Evolutionary conservation across 1,140 invertebrate species (phyloP).

Genomic region (Pachypeltis micranthus): DNA sequence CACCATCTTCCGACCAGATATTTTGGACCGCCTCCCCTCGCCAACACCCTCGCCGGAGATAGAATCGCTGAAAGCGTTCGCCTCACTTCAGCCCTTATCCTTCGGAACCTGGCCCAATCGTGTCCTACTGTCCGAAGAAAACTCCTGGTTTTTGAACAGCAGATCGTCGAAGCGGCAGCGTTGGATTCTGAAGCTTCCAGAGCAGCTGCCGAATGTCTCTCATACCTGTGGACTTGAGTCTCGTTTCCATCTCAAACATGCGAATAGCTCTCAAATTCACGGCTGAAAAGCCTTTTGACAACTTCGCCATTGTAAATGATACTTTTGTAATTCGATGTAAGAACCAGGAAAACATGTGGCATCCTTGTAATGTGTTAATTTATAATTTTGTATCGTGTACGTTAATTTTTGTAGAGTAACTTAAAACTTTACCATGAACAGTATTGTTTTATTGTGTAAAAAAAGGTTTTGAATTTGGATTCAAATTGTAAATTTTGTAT

Average conservation of each 20-base stretch:
- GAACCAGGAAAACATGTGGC: too few relatives aligned
- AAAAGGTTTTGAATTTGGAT: background rate
- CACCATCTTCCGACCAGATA: background rate
- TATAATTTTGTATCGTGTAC: conserved; percentile 4
- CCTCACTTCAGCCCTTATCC: background rate
- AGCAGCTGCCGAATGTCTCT: conserved; percentile 1
- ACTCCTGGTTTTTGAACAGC: background rate
- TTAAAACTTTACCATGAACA: conserved; percentile 8
- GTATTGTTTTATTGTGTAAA: conserved; percentile 4
- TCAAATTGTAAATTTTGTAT: conserved; percentile 8
- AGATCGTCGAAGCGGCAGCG: background rate
- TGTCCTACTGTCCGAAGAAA: background rate
- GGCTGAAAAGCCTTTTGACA: too few relatives aligned
- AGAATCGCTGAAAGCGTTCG: background rate
- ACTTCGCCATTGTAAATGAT: conserved; percentile 3
- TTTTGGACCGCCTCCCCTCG: background rate
- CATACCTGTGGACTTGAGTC: background rate
- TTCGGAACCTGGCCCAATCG: background rate
- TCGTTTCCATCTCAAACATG: too few relatives aligned
- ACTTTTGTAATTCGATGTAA: background rate
- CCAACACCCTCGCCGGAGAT: background rate
- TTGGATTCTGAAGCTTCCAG: background rate
- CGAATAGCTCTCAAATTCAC: too few relatives aligned
- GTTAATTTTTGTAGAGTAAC: background rate
- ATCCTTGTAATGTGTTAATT: too few relatives aligned